Evolutionary conservation across 2,888 invertebrate species (phyloP), one percentile per base, ranked within the genome.

Genomic region (Dasypogon diadema): DNA sequence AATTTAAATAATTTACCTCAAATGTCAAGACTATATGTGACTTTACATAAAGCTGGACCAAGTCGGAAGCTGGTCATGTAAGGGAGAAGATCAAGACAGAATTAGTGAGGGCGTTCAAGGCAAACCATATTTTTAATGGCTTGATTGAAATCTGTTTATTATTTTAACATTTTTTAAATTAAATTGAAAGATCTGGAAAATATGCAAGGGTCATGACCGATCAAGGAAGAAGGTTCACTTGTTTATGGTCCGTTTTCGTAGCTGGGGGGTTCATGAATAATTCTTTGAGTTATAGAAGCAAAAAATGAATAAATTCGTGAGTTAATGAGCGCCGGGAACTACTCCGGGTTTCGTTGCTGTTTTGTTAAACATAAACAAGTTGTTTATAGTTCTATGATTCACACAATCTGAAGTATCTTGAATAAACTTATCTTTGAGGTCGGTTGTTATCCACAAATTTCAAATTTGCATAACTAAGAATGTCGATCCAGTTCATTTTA

Each of bases 151-250:
- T 42, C 12, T 42, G 8, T 42, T 42, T 5, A 30, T 42, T 42
- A 42, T 42, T 42, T 42, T 42, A 12, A 10, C 34, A 14, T 30
- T 34, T 60, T 34, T 24, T 14, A 18, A 21, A 8, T 10, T 4
- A 10, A 60, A 34, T 22, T 26, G 34, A 58, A 56, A 21, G 24
- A 22, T 56, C 30, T 30, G 4, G 30, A 30, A 42, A 42, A 42
- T 42, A 42, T 63, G 26, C 34, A 37, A 24, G 68, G 48, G 48
- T n/a, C 68, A 51, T 68, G 68, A 68, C 68, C 68, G 26, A 51
- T 68, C 51, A 51, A 68, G 68, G 68, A 68, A 68, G 18, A 24
- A 42, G 37, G 8, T 42, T 42, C 16, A 42, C 8, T 42, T 65
- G 42, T 65, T 65, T 22, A 65, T 30, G 22, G 30, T 51, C 26